Percentiles rank a stretch among this genome's conserved stretches.
Conservation (phyloP, 2,113 vertebrate species). For the Fulica atra region DNA sequence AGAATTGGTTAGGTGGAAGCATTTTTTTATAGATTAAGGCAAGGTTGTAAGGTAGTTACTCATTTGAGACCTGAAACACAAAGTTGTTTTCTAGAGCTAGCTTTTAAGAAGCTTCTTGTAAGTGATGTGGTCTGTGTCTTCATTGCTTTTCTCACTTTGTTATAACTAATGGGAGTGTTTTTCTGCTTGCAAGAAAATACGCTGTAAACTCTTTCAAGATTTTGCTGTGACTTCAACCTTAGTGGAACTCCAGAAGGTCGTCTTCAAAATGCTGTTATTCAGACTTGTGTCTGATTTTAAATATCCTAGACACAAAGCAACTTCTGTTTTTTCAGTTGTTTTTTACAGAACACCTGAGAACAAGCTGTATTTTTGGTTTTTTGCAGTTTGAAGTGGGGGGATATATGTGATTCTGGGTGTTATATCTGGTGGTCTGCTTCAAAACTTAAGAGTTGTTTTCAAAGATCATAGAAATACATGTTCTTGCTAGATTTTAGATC, state of each 20-base stretch:
- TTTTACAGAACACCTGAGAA: neutral
- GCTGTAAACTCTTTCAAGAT: neutral
- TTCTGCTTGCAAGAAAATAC: neutral
- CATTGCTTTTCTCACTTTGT: neutral
- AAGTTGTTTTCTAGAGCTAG: neutral
- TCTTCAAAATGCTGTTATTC: neutral
- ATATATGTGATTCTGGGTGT: neutral
- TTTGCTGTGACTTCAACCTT: neutral
- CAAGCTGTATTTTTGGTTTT: neutral
- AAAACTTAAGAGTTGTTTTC: neutral
- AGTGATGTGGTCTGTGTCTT: neutral
- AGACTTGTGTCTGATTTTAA: neutral
- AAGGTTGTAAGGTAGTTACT: neutral
- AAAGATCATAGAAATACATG: neutral
- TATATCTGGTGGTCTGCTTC: neutral
- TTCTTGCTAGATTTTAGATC: neutral
- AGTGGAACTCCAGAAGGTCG: neutral
- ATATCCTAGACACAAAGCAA: neutral
- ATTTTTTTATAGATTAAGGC: neutral
- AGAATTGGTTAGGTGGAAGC: neutral
- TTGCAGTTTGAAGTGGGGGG: rapidly evolving
- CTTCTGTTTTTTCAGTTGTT: neutral
- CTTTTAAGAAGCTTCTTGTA: neutral
- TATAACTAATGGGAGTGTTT: neutral
- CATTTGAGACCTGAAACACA: neutral